Evolutionary conservation across 2,888 invertebrate species (phyloP), one percentile per base, ranked within the genome.

Genomic region (Lucinisca nassula): DNA sequence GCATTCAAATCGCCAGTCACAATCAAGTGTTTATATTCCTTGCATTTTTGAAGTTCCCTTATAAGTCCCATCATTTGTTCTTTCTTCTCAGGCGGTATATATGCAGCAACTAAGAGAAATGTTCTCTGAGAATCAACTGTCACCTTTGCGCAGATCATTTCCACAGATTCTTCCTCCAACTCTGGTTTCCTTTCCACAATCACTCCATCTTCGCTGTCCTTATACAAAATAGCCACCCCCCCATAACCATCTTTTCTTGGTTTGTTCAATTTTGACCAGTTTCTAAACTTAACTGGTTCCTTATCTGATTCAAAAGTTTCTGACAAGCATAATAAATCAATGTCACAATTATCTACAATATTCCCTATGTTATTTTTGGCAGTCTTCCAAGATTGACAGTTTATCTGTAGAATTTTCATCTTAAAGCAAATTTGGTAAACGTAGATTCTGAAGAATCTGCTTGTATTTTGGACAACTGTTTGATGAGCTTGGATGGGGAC

Each of bases 351-450:
- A 67, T 67, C 67, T 14, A 67, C 35, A 27, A 67, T 30, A n/a
- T 67, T 17, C 8, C 35, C 35, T 12, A 67, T 35, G 35, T 35
- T 21, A 21, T 3, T 21, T 35, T 35, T 67, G 6, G 67, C 67
- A 1, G 67, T 67, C 35, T 67, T 67, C 67, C 67, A 67, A 21
- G 67, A 67, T 21, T 67, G 67, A 67, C 67, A 32, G 35, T 67
- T 67, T 14, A 67, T 67, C 0, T 32, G 35, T 17, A 67, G 35
- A 17, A 67, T n/a, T 35, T 67, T 67, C 67, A 67, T 67, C 35
- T 67, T 67, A 17, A 32, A 32, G 35, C 17, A 67, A n/a, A 21
- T 35, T 12, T 17, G 32, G 2, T 6, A 8, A 35, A 27, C 67
- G 27, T 10, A 67, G 1, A 21, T 35, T 67, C 32, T 67, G 67